Evolutionary conservation across 2,113 vertebrate species (phyloP), one percentile per base, ranked within the genome.

Genomic region (Tetraodon nigroviridis): DNA sequence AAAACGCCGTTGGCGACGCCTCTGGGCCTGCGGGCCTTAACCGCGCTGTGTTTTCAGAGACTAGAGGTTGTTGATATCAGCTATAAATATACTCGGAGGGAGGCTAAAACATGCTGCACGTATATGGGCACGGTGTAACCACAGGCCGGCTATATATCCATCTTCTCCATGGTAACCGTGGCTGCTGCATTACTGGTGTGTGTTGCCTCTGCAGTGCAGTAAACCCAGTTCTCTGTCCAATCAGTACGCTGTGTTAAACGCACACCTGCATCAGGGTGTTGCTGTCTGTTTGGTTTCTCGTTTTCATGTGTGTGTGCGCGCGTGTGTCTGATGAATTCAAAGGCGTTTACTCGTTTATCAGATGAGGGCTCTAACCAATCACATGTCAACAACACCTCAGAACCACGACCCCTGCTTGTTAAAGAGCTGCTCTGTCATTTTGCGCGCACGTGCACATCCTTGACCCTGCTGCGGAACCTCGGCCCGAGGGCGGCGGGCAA

Each of bases 121-220:
- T 79, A 64, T 58, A 75, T 19, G 73, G 60, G 73, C 73, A 58
- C 60, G 67, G 42, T 71, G 65, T 49, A 65, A 67, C 79, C 70
- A 67, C 77, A 75, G 67, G 54, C 81, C 61, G 60, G 62, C 76
- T 77, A 67, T 73, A 72, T 75, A 76, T 82, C 78, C 74, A 81
- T 81, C 81, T 83, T 89, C 81, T 78, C 84, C 79, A 84, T 85
- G 81, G 81, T 81, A 84, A 87, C 82, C 45, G 72, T 67, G 74
- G 81, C 76, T 82, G 77, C 75, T 70, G 69, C 61, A 59, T 77
- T 73, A 71, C 74, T 78, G 71, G 67, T 78, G 63, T 52, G 66
- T 78, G 72, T 78, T 56, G 73, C 75, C 79, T 81, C 84, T 81
- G 79, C 78, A 82, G 82, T 83, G 82, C 75, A 76, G 76, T 69